These are phyloP conservation scores for Equus przewalskii DNA, from an alignment of 2,113 vertebrate species.

Conservation along the genomic window DNA sequence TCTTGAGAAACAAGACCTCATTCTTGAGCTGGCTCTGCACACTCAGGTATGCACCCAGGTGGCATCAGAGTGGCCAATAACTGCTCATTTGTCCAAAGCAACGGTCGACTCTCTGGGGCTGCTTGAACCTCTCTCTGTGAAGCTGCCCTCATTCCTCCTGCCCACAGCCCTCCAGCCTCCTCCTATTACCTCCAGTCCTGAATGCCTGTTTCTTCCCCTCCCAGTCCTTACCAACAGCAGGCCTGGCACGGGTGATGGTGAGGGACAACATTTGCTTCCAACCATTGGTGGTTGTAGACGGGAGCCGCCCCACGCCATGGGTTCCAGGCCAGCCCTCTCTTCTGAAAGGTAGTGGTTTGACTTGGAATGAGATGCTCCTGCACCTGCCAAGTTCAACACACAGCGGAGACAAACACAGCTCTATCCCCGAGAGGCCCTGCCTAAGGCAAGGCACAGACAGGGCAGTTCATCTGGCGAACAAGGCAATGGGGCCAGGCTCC, in stretches of 20 bases:
- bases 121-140: neutral
- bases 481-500: slow-evolving; percentile 57
- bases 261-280: slow-evolving; percentile 35
- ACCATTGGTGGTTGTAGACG: neutral
- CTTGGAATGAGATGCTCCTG: slow-evolving; percentile 71
- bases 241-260: neutral
- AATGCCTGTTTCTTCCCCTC: neutral
- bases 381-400: slow-evolving; percentile 88
- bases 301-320: neutral
- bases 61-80: rapidly evolving
- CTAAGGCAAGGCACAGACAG: slow-evolving; percentile 63
- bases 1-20: neutral
- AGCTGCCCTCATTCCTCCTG: neutral
- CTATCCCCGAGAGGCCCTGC: slow-evolving; percentile 69
- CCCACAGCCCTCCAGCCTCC: neutral
- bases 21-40: neutral
- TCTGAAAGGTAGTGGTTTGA: slow-evolving; percentile 82
- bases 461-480: slow-evolving; percentile 78
- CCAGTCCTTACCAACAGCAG: neutral
- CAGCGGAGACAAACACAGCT: slow-evolving; percentile 82
- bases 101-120: neutral
- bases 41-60: neutral
- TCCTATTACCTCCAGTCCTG: neutral
- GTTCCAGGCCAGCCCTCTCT: slow-evolving; percentile 65
- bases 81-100: neutral